Base-by-base conservation (phyloP, 1,140 invertebrate species). In the Lepidurus couesii region DNA sequence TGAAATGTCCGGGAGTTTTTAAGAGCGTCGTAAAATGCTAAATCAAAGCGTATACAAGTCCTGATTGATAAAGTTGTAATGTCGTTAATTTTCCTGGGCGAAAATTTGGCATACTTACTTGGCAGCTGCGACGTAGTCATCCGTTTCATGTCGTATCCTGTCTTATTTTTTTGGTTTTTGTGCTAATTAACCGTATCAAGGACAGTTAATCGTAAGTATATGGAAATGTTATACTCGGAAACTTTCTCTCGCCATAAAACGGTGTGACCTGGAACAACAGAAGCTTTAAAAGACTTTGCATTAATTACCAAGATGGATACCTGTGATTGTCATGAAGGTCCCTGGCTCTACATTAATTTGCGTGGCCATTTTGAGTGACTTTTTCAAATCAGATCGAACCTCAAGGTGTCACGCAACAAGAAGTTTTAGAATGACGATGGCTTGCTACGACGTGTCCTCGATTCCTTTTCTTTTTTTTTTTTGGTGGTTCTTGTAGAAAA, bases 241-340 rank as follows among this genome's bases (percentile, higher is more conserved):
- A 65, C 53, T 65, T 65, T 65, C 53, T 13, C 53, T 65, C 53
- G 53, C 53, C 53, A n/a, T 13, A 21, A 65, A 65, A 65, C 16
- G 53, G 13, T n/a, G 21, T 1, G 53, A 65, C 53, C 53, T 65
- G 21, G 53, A 65, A 21, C 53, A 21, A 65, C 53, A 65, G 53
- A 13, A 65, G 53, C 53, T 21, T 34, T 34, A 34, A 34, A 4
- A 34, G 4, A 65, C 21, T 65, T 13, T 65, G 53, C 53, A 65
- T 65, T 65, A 65, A 65, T 65, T 7, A 16, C 13, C 53, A 65
- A 65, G 53, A 65, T 65, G 53, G 13, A 65, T 7, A 21, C 7
- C 53, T 47, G 10, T 65, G 53, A 65, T 65, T 65, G 53, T 65
- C 16, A 65, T 34, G 34, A 34, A 34, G 34, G 34, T 34, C 53